A percentile compares a stretch with the other conserved stretches of the same genome.
phyloP scores from a whole-genome alignment of 2,888 invertebrate species.

The Pyrrhia umbra region DNA sequence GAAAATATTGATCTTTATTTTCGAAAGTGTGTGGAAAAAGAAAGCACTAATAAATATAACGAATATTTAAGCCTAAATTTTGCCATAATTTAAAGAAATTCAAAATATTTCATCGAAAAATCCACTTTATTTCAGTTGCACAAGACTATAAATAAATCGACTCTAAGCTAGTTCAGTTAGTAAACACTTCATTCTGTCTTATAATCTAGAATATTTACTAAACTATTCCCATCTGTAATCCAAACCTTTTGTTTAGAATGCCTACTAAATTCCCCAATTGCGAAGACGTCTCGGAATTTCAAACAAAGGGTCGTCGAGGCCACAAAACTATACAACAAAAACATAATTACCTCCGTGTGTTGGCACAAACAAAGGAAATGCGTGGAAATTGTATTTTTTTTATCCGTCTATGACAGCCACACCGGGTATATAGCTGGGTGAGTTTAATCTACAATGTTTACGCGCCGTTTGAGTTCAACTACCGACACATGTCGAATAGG shows the following conservation, averaged over 20 bases:
- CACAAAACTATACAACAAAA: constrained; percentile 61
- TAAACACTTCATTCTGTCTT: background rate
- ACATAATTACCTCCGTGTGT: constrained; percentile 61
- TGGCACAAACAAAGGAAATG: constrained; percentile 60
- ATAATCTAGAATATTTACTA: constrained; percentile 5
- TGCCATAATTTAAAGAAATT: no score
- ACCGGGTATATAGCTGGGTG: constrained; percentile 75
- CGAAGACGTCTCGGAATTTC: constrained; percentile 48
- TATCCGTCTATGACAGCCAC: constrained; percentile 67
- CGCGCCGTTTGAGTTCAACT: constrained; percentile 79
- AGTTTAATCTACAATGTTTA: constrained; percentile 81
- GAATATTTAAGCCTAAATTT: no score
- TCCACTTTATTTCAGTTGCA: no score
- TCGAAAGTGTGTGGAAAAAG: constrained; percentile 11
- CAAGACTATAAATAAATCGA: no score
- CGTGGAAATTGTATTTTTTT: constrained; percentile 59
- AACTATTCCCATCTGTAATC: constrained; percentile 23
- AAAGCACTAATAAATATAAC: background rate
- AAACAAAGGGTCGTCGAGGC: constrained; percentile 39
- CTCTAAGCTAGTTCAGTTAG: background rate
- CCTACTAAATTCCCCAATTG: constrained; percentile 32
- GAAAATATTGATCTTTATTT: constrained; percentile 41
- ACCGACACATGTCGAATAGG: constrained; percentile 73
- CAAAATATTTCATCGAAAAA: no score
- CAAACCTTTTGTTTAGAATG: constrained; percentile 35